Evolutionary conservation across 2,888 invertebrate species (phyloP), one percentile per base, ranked within the genome.

Genomic region (Sminthurinus aureus): DNA sequence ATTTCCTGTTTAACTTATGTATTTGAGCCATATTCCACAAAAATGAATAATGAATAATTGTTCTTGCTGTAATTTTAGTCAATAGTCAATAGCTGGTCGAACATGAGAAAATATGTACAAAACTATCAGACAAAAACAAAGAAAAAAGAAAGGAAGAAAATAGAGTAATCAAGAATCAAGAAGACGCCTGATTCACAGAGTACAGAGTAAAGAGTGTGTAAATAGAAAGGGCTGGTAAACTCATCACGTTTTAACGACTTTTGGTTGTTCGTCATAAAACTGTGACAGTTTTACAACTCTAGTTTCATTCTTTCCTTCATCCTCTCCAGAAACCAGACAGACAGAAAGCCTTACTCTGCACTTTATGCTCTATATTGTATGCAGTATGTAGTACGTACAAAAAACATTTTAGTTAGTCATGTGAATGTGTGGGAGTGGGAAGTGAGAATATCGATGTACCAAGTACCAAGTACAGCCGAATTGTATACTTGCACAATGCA

Each of bases 251-350:
- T 79, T 79, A 67, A 79, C 67, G 79, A 79, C 79, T 51, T 75
- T 69, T 75, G 75, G 50, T 51, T 75, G 50, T 51, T 79, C 67
- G 38, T 79, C 79, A 79, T 79, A 79, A 79, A 79, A 64, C 66
- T 67, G 77, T 79, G 26, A 79, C 67, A 79, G 52, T 75, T 79
- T 79, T 67, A 79, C 67, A 26, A 26, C 67, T 66, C 67, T 38
- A 24, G 67, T 79, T 79, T 79, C 79, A 11, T 77, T 26, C 26
- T 26, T 22, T 71, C 22, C 20, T 24, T 71, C 12, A 11, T 69
- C 20, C 58, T 18, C 9, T 58, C 58, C 58, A 58, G 15, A 38
- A 38, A 38, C 38, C 38, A 38, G 38, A 38, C n/a, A n/a, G n/a
- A n/a, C n/a, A n/a, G n/a, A 38, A 38, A 38, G 38, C 6, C 6